These are phyloP conservation scores for Prunella strophiata DNA, from an alignment of 2,797 vertebrate genomes.

Conservation along the genomic window DNA sequence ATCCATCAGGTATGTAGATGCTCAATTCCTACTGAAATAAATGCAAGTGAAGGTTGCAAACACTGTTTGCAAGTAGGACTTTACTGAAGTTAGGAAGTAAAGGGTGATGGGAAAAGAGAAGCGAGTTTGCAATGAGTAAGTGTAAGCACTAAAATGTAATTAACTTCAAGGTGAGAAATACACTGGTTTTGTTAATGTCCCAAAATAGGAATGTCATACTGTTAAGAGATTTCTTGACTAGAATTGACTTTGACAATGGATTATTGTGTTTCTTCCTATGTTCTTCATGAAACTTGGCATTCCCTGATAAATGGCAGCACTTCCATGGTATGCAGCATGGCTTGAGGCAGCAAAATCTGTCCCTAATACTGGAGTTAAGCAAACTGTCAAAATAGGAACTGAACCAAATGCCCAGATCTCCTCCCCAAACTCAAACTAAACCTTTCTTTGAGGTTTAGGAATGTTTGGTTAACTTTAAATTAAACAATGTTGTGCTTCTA, in stretches of 20 bases:
- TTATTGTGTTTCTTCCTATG: not conserved
- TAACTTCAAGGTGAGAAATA: not conserved
- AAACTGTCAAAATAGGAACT: conserved; percentile 56
- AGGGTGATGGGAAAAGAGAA: not conserved
- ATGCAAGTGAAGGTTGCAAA: not conserved
- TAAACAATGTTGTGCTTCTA: conserved; percentile 51
- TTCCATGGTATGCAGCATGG: not conserved
- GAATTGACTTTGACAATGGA: not conserved
- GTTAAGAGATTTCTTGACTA: not conserved
- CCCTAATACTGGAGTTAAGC: not conserved
- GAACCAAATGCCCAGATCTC: conserved; percentile 31
- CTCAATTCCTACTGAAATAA: not conserved
- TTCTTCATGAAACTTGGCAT: not conserved
- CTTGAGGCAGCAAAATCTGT: not conserved
- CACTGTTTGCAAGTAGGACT: not conserved
- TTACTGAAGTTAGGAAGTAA: not conserved
- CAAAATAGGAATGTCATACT: not conserved
- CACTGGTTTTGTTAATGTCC: not conserved
- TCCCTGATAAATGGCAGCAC: not conserved
- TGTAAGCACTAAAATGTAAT: not conserved
- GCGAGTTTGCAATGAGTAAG: not conserved
- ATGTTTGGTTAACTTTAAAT: conserved; percentile 60
- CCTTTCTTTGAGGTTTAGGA: conserved; percentile 28
- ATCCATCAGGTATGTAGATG: not conserved
- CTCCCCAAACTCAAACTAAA: conserved; percentile 40